Base-by-base conservation (phyloP, 2,113 vertebrate genomes). In the Hydrochoerus hydrochaeris region DNA sequence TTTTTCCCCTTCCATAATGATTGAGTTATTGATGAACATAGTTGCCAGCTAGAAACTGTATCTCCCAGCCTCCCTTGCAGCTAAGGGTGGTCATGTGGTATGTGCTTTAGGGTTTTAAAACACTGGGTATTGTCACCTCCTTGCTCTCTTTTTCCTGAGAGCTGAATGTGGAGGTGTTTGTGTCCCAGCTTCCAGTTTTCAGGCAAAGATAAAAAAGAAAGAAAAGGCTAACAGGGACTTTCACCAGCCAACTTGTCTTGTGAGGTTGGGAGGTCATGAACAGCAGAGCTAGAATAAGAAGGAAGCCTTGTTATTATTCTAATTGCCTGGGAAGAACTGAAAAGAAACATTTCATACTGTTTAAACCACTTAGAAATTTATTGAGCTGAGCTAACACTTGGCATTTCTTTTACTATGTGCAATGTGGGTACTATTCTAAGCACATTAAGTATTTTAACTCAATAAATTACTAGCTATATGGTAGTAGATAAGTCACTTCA, bases 371-470 rank as follows among this genome's bases (percentile, higher is more conserved):
- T n/a, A 24, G 85, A 69, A 46, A 62, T 44, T 62, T 63, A 38
- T 46, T 73, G 26, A 28, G 20, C 46, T 80, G 38, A 81, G 3
- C 67, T 88, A 88, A 96, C 38, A 85, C 14, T 90, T 94, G 44
- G 75, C 75, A 78, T 78, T 78, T 46, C 75, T 57, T 35, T 62
- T 28, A 32, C 30, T 58, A 16, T 24, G 38, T n/a, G 26, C 14
- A n/a, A n/a, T 26, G 41, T 46, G 46, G 17, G 67, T 69, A 28
- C 75, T 75, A 35, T 91, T 35, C 28, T 54, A 89, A 94, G 44
- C 73, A 89, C 44, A 49, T 78, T 52, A 65, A 95, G 28, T 58
- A 57, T 65, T 96, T 80, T 86, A 85, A 85, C 41, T 90, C 58
- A 71, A 12, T 85, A 87, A 80, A 52, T 92, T 65, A 75, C 62